phyloP scores from a whole-genome alignment of 2,888 invertebrate genomes.

The Lobophora halterata region DNA sequence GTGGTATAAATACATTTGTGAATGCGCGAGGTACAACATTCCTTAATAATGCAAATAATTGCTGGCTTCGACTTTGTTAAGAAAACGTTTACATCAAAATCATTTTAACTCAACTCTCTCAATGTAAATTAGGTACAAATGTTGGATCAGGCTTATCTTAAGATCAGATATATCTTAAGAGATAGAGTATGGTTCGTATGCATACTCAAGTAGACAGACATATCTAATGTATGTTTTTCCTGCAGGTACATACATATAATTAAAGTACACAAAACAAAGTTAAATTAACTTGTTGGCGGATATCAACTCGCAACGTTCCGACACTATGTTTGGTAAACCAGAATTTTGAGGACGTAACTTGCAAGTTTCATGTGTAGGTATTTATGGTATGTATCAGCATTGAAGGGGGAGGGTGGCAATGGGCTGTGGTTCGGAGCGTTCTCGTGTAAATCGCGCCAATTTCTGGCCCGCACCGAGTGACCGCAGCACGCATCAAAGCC shows the following conservation, averaged over 20 bases:
- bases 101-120: slow-evolving; percentile 32
- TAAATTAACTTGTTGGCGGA: too few relatives aligned
- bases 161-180: too few relatives aligned
- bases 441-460: slow-evolving; percentile 68
- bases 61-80: slow-evolving; percentile 40
- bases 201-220: too few relatives aligned
- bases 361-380: slow-evolving; percentile 8
- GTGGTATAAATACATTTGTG: slow-evolving; percentile 33
- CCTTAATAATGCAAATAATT: slow-evolving; percentile 46
- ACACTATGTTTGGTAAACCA: not conserved
- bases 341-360: slow-evolving; percentile 1
- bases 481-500: slow-evolving; percentile 76
- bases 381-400: slow-evolving; percentile 11
- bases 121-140: slow-evolving; percentile 18
- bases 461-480: slow-evolving; percentile 66
- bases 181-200: too few relatives aligned
- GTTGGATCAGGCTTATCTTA: too few relatives aligned
- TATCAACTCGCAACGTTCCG: too few relatives aligned
- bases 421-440: slow-evolving; percentile 48
- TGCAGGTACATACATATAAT: too few relatives aligned
- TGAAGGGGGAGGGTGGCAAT: slow-evolving; percentile 21
- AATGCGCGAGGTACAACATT: slow-evolving; percentile 45
- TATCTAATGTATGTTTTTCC: too few relatives aligned
- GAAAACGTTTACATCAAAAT: slow-evolving; percentile 41
- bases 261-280: too few relatives aligned